Evolutionary conservation across 2,888 invertebrate species (phyloP).

Genomic region (Hydrotaea cyrtoneurina): DNA sequence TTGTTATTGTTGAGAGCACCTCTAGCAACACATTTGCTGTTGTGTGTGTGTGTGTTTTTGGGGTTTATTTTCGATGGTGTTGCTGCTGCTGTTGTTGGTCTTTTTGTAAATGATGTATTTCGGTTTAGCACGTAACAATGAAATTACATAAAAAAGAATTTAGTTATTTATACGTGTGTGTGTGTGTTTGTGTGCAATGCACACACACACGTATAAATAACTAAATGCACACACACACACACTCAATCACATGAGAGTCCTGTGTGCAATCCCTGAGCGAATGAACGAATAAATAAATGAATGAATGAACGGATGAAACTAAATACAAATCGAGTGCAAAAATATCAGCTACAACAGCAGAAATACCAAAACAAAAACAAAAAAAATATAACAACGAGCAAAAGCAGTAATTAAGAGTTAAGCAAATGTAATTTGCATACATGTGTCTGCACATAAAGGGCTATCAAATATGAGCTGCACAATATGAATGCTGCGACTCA

Average conservation of each 20-base stretch:
- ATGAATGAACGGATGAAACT: background rate
- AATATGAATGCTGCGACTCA: too few relatives aligned
- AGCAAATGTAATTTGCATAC: constrained; percentile 63
- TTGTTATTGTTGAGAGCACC: constrained; percentile 36
- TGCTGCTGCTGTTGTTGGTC: background rate
- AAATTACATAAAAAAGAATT: constrained; percentile 70
- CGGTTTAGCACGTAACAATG: constrained; percentile 75
- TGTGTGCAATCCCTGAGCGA: background rate
- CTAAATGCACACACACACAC: background rate
- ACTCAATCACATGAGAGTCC: constrained; percentile 1
- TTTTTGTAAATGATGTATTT: constrained; percentile 73
- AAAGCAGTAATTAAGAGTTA: constrained; percentile 67
- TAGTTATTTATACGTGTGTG: constrained; percentile 1
- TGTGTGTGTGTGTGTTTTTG: constrained; percentile 66
- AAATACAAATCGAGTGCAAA: constrained; percentile 43
- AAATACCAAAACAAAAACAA: constrained; percentile 19
- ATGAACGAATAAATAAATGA: background rate
- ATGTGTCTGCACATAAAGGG: background rate
- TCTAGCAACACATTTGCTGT: constrained; percentile 20
- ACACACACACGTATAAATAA: too few relatives aligned
- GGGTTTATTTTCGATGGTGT: constrained; percentile 7
- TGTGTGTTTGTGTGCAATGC: too few relatives aligned
- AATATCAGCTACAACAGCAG: constrained; percentile 57
- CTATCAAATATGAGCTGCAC: background rate
- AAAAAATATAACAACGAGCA: constrained; percentile 37